Base-by-base conservation (phyloP, 1,140 invertebrate genomes). In the Aphelenchoides avenae region DNA sequence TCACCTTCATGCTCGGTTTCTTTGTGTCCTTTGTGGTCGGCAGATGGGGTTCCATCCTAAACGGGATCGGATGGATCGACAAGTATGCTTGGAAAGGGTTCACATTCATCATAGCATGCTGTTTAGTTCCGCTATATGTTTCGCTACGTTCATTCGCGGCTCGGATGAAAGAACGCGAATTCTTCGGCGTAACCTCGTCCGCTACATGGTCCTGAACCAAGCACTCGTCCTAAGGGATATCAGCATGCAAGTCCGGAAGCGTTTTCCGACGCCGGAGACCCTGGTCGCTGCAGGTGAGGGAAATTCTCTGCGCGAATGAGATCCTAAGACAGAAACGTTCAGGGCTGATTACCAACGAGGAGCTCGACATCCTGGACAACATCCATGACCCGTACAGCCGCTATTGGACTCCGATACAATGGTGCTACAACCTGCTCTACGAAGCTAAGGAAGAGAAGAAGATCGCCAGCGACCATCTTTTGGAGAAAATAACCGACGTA, bases 121-220 rank as follows among this genome's bases (percentile, higher is more conserved):
- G 15, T 48, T 59, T 31, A 61, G 58, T 27, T 65, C 65, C 5
- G 65, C 65, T 3, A 42, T 67, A n/a, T 39, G 43, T 18, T 67
- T 67, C 39, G 68, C 71, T 5, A 75, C 50, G n/a, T 70, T 57
- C 30, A 70, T 68, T 27, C 62, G 57, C 18, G 66, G 66, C 15
- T 9, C 41, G 15, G 89, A 91, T 75, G 89, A 91, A 60, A 83
- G 87, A 56, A 87, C 87, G 13, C 83, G 89, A 48, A 81, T 92
- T 27, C 87, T 57, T 9, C 42, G 65, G 15, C 46, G 65, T 34
- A 71, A 46, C 18, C 22, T 68, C 5, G 41, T 68, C 34, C 63
- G 65, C 27, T 68, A 65, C 40, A 71, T 71, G 60, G 65, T 68
- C n/a, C 27, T 68, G 18, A 64, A 42, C 31, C 65, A 68, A 44